Evolutionary conservation across 2,888 invertebrate genomes (phyloP).

Genomic region (Mythimna pallens): DNA sequence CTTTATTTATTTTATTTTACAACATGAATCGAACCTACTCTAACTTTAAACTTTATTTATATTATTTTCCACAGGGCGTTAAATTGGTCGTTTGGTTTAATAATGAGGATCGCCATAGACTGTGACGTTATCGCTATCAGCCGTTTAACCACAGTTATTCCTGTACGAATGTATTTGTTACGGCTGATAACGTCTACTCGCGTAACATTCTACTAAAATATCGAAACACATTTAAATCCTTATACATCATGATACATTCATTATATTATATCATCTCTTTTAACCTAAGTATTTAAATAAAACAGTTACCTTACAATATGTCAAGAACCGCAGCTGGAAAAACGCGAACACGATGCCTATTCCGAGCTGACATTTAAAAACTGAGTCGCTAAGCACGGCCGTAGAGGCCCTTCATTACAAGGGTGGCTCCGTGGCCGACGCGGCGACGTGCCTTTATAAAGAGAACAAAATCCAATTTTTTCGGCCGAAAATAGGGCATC

Average conservation of each 20-base stretch:
- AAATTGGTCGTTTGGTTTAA: neutral
- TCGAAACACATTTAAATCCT: constrained; percentile 13
- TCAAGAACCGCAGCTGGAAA: neutral
- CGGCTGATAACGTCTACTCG: constrained; percentile 20
- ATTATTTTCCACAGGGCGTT: neutral
- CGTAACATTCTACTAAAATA: constrained; percentile 16
- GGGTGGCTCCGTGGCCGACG: constrained; percentile 25
- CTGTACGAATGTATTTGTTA: constrained; percentile 12
- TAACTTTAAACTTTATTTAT: neutral
- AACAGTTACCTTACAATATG: constrained; percentile 15
- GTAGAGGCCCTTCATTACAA: constrained; percentile 38
- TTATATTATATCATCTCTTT: neutral
- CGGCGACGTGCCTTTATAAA: constrained; percentile 12
- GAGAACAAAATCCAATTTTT: constrained; percentile 59
- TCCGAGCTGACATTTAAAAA: constrained; percentile 37
- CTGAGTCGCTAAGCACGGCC: constrained; percentile 15
- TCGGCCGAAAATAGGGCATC: constrained; percentile 75
- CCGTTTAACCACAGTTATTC: constrained; percentile 14
- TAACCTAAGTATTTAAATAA: neutral
- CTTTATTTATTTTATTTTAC: too few relatives aligned
- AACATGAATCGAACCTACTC: too few relatives aligned
- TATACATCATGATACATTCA: too few relatives aligned
- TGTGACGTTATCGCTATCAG: constrained; percentile 19
- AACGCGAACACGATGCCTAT: neutral
- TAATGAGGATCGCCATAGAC: neutral